Evolutionary conservation across 1,140 invertebrate species (phyloP).

Genomic region (Cotesia glomerata): DNA sequence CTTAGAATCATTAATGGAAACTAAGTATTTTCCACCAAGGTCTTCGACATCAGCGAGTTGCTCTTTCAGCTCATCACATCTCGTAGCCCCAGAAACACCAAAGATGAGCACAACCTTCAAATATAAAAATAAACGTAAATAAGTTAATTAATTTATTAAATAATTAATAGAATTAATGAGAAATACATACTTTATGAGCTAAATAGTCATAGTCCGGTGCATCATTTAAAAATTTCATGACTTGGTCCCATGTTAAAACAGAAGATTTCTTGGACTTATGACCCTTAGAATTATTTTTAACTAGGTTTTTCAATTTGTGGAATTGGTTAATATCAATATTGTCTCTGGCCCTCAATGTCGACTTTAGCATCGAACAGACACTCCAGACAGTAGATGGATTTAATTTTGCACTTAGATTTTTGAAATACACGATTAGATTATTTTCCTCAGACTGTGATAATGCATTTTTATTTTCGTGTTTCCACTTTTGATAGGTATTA

Average conservation of each 20-base stretch:
- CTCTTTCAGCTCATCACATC: conserved; percentile 35
- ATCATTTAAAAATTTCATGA: conserved; percentile 26
- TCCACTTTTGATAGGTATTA: conserved; percentile 5
- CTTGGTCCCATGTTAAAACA: conserved; percentile 21
- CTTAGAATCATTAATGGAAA: conserved; percentile 4
- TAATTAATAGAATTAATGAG: conserved; percentile 15
- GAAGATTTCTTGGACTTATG: conserved; percentile 21
- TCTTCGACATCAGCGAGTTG: conserved; percentile 21
- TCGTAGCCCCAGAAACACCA: conserved; percentile 31
- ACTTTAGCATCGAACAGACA: conserved; percentile 15
- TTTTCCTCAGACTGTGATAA: background rate
- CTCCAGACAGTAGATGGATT: background rate
- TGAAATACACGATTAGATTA: background rate
- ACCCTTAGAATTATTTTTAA: conserved; percentile 28
- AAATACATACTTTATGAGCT: conserved; percentile 26
- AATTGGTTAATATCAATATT: conserved; percentile 26
- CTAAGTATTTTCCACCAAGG: no score
- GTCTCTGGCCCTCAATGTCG: conserved; percentile 10
- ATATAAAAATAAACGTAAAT: conserved; percentile 17
- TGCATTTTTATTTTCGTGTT: background rate
- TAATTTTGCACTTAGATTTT: conserved; percentile 1
- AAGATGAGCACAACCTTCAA: conserved; percentile 37
- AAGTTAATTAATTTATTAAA: background rate
- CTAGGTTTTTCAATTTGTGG: conserved; percentile 23
- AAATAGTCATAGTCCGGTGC: conserved; percentile 23